phyloP scores from a whole-genome alignment of 2,797 vertebrate species.

The Sarcoramphus papa region DNA sequence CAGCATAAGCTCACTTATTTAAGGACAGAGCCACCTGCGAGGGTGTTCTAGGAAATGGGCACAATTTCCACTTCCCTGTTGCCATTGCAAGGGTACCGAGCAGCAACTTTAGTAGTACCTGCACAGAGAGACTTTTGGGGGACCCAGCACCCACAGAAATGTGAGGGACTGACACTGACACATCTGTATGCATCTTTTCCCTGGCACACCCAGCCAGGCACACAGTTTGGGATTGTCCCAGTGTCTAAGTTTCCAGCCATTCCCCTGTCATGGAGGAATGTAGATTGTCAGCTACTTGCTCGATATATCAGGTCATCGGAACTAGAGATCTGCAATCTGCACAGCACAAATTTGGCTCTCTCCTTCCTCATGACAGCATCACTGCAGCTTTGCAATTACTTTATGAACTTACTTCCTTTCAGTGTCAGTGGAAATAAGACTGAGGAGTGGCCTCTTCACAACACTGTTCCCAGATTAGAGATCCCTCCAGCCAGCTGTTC shows the following conservation, averaged over 20 bases:
- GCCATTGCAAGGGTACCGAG: neutral
- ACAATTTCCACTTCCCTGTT: neutral
- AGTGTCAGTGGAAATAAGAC: neutral
- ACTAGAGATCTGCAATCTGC: neutral
- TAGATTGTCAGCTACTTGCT: neutral
- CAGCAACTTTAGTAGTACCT: neutral
- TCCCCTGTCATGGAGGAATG: neutral
- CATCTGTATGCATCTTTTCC: neutral
- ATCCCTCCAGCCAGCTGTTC: neutral
- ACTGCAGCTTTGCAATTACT: neutral
- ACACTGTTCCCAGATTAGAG: neutral
- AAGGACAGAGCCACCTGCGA: neutral
- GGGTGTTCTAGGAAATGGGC: neutral
- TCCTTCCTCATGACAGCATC: neutral
- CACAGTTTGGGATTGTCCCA: neutral
- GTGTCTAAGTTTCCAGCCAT: neutral
- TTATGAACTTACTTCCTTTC: neutral
- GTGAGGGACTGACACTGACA: neutral
- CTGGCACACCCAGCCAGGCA: neutral
- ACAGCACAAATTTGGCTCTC: accelerated
- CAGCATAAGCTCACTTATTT: neutral
- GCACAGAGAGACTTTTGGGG: neutral
- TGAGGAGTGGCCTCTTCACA: neutral
- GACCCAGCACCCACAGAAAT: neutral
- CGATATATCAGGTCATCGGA: neutral